Evolutionary conservation across 2,113 vertebrate species (phyloP).

Genomic region (Grammomys dolichurus): DNA sequence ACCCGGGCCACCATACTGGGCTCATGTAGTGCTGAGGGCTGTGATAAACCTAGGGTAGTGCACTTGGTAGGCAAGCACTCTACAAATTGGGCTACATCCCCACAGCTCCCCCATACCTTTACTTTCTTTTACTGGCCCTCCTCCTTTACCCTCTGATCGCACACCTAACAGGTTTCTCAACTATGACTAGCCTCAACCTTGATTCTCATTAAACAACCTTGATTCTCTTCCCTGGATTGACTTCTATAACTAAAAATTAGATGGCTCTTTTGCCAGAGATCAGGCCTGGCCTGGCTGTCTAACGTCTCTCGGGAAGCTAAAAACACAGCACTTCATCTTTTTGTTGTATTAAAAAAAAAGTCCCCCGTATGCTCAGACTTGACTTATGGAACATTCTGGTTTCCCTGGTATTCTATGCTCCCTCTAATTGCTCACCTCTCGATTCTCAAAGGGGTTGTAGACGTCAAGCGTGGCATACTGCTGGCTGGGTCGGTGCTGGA

Average conservation of each 20-base stretch:
- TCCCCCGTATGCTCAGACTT: background rate
- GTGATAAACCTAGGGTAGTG: background rate
- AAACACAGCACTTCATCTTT: background rate
- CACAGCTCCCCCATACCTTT: background rate
- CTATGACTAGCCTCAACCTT: background rate
- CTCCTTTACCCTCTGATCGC: background rate
- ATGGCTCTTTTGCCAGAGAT: background rate
- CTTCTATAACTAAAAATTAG: background rate
- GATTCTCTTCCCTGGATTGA: background rate
- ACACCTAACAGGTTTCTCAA: background rate
- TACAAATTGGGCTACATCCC: background rate
- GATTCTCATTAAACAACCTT: background rate
- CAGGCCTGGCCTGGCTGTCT: background rate
- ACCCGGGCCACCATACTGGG: too few relatives aligned
- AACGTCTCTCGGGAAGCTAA: background rate
- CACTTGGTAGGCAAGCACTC: background rate
- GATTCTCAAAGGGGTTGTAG: slow-evolving; percentile 95
- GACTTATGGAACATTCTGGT: background rate
- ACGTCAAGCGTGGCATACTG: slow-evolving; percentile 93
- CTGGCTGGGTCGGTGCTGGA: slow-evolving; percentile 88
- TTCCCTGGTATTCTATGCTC: background rate
- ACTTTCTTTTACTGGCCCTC: background rate
- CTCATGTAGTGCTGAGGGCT: background rate
- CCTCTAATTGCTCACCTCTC: slow-evolving; percentile 82
- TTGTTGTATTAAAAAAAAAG: background rate